These are phyloP conservation scores for Lasioglossum leucozonium DNA, from an alignment of 2,888 invertebrate species.

Conservation along the genomic window DNA sequence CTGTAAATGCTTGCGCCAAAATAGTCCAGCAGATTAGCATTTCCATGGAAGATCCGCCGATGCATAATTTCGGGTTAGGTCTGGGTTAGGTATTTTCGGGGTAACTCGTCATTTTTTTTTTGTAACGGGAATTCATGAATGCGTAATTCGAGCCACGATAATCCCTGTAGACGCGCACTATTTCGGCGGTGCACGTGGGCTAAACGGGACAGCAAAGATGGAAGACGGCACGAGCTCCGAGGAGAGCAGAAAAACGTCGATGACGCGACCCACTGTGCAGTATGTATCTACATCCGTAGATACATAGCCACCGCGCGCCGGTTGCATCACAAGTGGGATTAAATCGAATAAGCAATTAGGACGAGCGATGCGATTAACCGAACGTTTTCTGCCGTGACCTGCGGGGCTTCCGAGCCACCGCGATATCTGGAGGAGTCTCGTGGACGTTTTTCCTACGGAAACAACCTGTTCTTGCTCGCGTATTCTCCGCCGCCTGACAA, in stretches of 20 bases:
- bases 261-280: background rate
- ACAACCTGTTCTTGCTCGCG: conserved; percentile 29
- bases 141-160: conserved; percentile 26
- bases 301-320: background rate
- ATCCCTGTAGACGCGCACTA: conserved; percentile 10
- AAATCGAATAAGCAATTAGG: conserved; percentile 72
- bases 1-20: background rate
- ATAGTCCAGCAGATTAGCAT: conserved; percentile 8
- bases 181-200: background rate
- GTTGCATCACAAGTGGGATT: conserved; percentile 73
- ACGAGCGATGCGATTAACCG: conserved; percentile 75
- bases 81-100: background rate
- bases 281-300: background rate
- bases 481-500: background rate
- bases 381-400: conserved; percentile 61
- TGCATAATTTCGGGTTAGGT: background rate
- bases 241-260: conserved; percentile 9
- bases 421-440: conserved; percentile 49
- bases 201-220: background rate
- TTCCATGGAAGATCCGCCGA: conserved; percentile 1
- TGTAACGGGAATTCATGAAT: conserved; percentile 27
- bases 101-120: background rate
- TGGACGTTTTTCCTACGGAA: conserved; percentile 46
- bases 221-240: background rate
- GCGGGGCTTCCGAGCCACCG: conserved; percentile 58